phyloP scores from a whole-genome alignment of 2,113 vertebrate species.

The Eidolon helvum region DNA sequence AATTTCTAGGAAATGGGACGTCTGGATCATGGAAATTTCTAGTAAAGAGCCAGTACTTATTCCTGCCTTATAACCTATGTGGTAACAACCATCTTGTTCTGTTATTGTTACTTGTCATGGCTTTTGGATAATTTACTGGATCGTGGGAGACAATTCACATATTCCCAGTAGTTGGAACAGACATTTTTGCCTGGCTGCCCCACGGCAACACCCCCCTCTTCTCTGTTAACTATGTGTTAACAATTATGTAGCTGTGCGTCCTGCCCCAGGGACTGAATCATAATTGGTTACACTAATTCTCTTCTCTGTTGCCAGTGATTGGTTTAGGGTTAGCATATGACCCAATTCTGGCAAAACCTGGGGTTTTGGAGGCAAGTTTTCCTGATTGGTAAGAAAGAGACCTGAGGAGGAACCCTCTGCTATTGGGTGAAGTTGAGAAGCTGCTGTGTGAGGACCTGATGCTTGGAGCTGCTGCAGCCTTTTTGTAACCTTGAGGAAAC shows the following conservation, averaged over 20 bases:
- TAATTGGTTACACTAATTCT: background rate
- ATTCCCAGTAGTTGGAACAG: background rate
- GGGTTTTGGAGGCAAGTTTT: background rate
- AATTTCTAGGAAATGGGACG: background rate
- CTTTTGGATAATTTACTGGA: background rate
- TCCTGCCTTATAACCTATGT: background rate
- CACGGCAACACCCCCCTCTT: background rate
- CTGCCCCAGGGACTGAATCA: background rate
- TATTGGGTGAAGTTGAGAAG: background rate
- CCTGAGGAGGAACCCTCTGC: background rate
- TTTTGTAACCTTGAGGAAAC: background rate
- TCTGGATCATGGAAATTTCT: background rate
- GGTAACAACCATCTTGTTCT: background rate
- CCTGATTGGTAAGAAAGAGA: background rate
- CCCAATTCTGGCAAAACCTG: background rate
- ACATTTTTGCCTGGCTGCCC: too few species aligned
- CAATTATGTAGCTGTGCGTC: background rate
- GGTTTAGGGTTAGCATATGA: background rate
- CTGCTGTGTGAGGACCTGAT: background rate
- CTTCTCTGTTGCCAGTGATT: background rate
- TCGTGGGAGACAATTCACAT: background rate
- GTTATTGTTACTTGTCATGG: background rate
- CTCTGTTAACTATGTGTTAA: background rate
- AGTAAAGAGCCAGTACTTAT: background rate
- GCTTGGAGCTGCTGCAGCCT: background rate